phyloP scores from a whole-genome alignment of 2,888 invertebrate species.

The Ditula angustiorana region DNA sequence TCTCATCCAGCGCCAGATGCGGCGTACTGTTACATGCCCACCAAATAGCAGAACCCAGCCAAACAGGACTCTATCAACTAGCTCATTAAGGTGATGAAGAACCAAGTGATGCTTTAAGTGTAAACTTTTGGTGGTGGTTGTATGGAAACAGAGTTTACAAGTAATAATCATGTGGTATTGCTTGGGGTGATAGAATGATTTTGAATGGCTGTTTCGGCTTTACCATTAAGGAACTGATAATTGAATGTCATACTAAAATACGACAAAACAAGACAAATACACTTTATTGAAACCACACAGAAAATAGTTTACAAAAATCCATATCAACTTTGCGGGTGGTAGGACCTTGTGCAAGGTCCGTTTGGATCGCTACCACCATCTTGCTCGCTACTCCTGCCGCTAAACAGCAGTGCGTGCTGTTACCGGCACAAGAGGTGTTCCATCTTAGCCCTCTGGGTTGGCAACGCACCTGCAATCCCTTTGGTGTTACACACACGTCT shows the following conservation, averaged over 20 bases:
- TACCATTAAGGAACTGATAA: neutral
- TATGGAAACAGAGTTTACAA: conserved; percentile 31
- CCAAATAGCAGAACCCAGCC: neutral
- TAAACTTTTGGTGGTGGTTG: conserved; percentile 19
- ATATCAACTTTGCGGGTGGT: too few species aligned
- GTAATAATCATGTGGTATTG: conserved; percentile 32
- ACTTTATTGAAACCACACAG: too few species aligned
- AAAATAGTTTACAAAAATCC: too few species aligned
- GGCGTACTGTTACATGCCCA: conserved; percentile 45
- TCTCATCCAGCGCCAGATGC: conserved; percentile 88
- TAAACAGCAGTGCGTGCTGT: too few species aligned
- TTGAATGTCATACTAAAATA: too few species aligned
- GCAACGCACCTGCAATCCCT: too few species aligned
- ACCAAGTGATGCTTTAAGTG: neutral
- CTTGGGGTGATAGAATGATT: conserved; percentile 16
- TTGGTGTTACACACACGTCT: too few species aligned
- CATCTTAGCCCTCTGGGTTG: too few species aligned
- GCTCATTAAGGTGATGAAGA: neutral
- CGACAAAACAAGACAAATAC: neutral
- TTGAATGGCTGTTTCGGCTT: conserved; percentile 14
- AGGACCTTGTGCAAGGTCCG: too few species aligned
- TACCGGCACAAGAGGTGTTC: too few species aligned
- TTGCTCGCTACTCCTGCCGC: too few species aligned
- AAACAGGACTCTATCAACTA: conserved; percentile 4
- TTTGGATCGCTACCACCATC: too few species aligned